phyloP scores from a whole-genome alignment of 1,140 invertebrate genomes.

The Ylistrum balloti region DNA sequence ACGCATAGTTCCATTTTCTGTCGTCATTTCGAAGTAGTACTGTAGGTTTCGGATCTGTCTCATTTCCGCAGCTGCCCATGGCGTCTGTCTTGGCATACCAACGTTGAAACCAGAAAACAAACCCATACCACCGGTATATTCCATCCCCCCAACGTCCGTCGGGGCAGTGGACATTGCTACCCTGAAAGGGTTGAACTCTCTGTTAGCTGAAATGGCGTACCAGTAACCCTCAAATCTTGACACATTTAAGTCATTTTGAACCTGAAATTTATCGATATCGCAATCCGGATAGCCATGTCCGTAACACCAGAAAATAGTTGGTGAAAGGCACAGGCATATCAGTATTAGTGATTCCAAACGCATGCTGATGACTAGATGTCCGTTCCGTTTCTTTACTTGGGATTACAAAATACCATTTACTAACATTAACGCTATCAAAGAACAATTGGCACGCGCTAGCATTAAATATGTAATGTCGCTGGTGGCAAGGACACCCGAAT shows the following conservation, averaged over 20 bases:
- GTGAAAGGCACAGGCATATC: not conserved
- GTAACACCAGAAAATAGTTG: not conserved
- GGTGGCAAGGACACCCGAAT: too few species aligned
- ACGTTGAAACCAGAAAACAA: not conserved
- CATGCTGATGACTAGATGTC: not conserved
- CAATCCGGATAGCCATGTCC: not conserved
- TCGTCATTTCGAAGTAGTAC: not conserved
- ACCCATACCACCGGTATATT: not conserved
- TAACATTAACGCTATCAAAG: too few species aligned
- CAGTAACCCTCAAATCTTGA: not conserved
- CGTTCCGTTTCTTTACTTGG: too few species aligned
- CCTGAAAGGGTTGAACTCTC: not conserved
- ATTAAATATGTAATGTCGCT: too few species aligned
- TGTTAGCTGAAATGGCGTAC: not conserved
- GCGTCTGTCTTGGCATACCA: not conserved
- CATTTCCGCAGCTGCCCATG: not conserved
- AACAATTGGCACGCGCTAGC: too few species aligned
- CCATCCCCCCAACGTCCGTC: not conserved
- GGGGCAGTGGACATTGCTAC: not conserved
- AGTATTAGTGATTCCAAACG: not conserved
- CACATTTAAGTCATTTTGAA: not conserved
- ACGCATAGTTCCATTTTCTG: not conserved
- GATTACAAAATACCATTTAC: too few species aligned
- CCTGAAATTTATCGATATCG: not conserved
- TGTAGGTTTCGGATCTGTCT: not conserved